These are phyloP conservation scores for Hedya salicella DNA, from an alignment of 2,888 invertebrate genomes.

Conservation along the genomic window DNA sequence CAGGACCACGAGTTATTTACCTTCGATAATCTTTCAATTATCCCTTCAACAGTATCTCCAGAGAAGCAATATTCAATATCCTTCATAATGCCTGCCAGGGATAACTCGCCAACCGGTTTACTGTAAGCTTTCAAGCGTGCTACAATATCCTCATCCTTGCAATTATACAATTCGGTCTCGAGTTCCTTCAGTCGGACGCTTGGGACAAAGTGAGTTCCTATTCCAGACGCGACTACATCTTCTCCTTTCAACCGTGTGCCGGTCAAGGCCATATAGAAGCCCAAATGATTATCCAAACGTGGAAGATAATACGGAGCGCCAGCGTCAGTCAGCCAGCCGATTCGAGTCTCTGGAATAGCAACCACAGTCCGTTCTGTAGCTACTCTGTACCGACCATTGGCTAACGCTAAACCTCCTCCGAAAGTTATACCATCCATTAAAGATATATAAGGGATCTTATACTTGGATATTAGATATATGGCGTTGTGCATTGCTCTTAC, in stretches of 20 bases:
- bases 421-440: constrained; percentile 95
- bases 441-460: constrained; percentile 92
- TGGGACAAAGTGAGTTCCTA: constrained; percentile 92
- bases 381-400: constrained; percentile 93
- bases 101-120: constrained; percentile 8
- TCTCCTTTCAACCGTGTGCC: constrained; percentile 80
- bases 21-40: constrained; percentile 83
- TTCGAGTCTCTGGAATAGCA: constrained; percentile 97
- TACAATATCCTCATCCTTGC: constrained; percentile 67
- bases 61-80: constrained; percentile 80
- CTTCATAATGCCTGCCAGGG: constrained; percentile 12
- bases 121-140: constrained; percentile 61
- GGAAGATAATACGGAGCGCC: constrained; percentile 94
- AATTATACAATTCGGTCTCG: constrained; percentile 77
- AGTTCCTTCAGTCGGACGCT: constrained; percentile 82
- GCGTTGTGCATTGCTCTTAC: constrained; percentile 90
- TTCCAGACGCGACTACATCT: constrained; percentile 91
- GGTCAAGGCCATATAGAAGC: constrained; percentile 92
- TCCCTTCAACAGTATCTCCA: constrained; percentile 87
- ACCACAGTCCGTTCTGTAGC: constrained; percentile 95
- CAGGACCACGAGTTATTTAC: constrained; percentile 24
- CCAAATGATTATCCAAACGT: constrained; percentile 89
- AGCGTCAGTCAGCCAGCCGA: constrained; percentile 96
- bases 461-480: constrained; percentile 73
- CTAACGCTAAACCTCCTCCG: constrained; percentile 96